Base-by-base conservation (phyloP, 2,888 invertebrate species). In the Alcis repandata region DNA sequence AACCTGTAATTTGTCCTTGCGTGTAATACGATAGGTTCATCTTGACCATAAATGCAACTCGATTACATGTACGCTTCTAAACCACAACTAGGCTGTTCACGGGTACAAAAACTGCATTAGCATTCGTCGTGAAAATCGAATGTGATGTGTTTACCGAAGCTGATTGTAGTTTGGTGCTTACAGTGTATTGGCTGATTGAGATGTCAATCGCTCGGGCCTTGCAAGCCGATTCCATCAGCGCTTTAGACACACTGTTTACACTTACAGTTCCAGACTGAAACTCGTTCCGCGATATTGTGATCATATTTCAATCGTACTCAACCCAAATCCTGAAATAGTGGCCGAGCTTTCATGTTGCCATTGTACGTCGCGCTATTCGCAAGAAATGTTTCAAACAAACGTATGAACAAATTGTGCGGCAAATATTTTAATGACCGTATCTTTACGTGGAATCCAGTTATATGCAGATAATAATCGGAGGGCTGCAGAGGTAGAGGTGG, bases 401-500 rank as follows among this genome's bases (percentile, higher is more conserved):
- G 79, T 80, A 78, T 73, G 77, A 79, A 78, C 75, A 79, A 82
- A 83, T 86, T 82, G 82, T 79, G 79, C 76, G 85, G 56, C 81
- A 88, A 87, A 88, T 86, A 86, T 86, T 87, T 86, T 88, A 86
- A 84, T 86, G 83, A 84, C 72, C 79, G 83, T 85, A 80, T 82
- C 80, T 84, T 84, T 82, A 80, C 83, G 81, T 80, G 77, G 85
- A 87, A 87, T 89, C 86, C 87, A 88, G 86, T 90, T 89, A 88
- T 88, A 83, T 86, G 86, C 84, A 86, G 87, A 89, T 88, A 87
- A 87, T 87, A 85, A 86, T 86, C 86, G 83, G 80, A 62, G 68
- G 68, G 56, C 54, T 59, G 65, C 45, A 56, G 52, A 57, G 53
- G 52, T 15, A 49, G 56, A 61, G 49, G 53, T 46, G 17, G 43